Conservation (phyloP, 2,888 invertebrate species). For the Drosophila ezoana region DNA sequence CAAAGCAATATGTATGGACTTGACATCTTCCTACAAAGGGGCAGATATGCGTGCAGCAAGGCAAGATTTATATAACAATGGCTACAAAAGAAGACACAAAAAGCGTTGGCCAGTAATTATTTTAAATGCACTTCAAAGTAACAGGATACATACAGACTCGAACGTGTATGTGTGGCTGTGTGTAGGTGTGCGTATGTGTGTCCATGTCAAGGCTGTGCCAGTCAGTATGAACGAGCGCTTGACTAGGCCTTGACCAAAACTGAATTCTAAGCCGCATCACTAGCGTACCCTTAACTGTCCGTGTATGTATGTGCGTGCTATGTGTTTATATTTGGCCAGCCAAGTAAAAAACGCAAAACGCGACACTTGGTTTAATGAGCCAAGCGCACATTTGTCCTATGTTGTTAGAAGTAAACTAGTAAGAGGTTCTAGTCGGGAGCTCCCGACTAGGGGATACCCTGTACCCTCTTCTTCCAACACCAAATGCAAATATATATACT, state of each 20-base stretch:
- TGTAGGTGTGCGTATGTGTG: conserved; percentile 12
- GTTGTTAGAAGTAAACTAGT: conserved; percentile 32
- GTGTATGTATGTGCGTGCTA: conserved; percentile 4
- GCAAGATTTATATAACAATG: conserved; percentile 62
- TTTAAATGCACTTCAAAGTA: conserved; percentile 49
- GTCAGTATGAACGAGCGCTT: conserved; percentile 33
- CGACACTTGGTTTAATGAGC: conserved; percentile 62
- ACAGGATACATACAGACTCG: not conserved
- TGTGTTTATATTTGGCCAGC: conserved; percentile 19
- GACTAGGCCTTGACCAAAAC: conserved; percentile 64
- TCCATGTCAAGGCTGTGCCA: conserved; percentile 61
- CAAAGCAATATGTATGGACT: not conserved
- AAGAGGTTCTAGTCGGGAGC: too few species aligned
- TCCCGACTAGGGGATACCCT: too few species aligned
- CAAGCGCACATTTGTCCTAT: conserved; percentile 42
- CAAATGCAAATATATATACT: too few species aligned
- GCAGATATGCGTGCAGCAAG: conserved; percentile 10
- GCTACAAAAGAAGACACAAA: conserved; percentile 18
- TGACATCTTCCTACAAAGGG: not conserved
- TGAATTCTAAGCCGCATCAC: conserved; percentile 54
- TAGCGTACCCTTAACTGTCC: conserved; percentile 17
- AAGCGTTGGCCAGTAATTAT: conserved; percentile 51
- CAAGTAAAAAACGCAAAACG: conserved; percentile 39
- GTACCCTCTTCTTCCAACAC: too few species aligned
- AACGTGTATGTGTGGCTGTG: conserved; percentile 14